phyloP scores from a whole-genome alignment of 2,797 vertebrate genomes.

The Coregonus sp. region DNA sequence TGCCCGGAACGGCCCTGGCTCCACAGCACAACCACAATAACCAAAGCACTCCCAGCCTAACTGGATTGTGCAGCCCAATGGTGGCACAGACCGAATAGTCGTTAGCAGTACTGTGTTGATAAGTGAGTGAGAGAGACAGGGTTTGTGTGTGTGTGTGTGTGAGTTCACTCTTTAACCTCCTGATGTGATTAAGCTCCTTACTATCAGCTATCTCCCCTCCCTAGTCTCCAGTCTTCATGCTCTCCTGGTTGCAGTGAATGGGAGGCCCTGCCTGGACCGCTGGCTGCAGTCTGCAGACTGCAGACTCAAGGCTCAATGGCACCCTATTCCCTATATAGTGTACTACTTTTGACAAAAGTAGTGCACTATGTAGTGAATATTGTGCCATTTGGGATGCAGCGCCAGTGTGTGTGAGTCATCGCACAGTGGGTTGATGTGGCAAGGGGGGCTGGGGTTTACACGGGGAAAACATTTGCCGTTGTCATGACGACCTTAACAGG shows the following conservation, averaged over 20 bases:
- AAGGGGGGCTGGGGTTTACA: background rate
- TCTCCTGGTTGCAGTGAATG: background rate
- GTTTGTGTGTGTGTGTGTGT: no score
- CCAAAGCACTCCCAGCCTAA: background rate
- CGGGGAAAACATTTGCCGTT: constrained; percentile 1
- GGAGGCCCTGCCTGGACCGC: background rate
- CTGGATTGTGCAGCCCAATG: background rate
- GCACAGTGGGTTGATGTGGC: background rate
- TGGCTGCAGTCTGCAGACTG: background rate
- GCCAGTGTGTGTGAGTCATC: background rate
- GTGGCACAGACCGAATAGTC: background rate
- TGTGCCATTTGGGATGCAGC: no score
- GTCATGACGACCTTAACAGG: constrained; percentile 6
- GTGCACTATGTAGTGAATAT: no score
- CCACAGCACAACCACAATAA: background rate
- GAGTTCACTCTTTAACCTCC: background rate
- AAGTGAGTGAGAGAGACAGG: background rate
- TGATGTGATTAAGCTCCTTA: background rate
- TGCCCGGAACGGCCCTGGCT: background rate
- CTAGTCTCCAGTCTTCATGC: background rate
- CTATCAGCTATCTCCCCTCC: background rate
- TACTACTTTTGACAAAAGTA: no score
- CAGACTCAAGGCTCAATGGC: background rate
- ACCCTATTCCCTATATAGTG: no score
- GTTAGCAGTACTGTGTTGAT: background rate